Base-by-base conservation (phyloP, 2,888 invertebrate genomes). In the Ichneumoninae sp. region DNA sequence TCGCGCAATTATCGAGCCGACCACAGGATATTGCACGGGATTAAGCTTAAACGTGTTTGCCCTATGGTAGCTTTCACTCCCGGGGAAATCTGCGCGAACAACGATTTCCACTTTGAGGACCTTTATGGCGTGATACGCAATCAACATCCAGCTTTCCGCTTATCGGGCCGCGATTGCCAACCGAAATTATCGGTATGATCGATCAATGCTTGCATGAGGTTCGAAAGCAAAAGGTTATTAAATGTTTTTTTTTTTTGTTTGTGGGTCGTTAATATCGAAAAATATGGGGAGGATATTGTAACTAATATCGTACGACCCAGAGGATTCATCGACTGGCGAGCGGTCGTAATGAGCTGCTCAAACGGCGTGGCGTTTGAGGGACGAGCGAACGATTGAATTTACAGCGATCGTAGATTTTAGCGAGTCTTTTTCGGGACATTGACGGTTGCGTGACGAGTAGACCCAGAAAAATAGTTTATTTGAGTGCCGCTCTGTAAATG, bases 1-100 rank as follows among this genome's bases (percentile, higher is more conserved):
- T 63, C 33, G 63, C 63, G 63, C 63, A 63, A 63, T 63, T 63
- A 63, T 63, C 63, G 63, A 16, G 63, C 63, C 63, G 30, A 63
- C 63, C 63, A 30, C 60, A 60, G 22, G 60, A 60, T 60, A 60
- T 60, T 26, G 30, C 63, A 30, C 33, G 63, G 33, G 63, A 30
- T 63, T 63, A 33, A 63, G 63, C 63, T 63, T 33, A 63, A 30
- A 63, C 26, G 63, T 30, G 33, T 63, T 63, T 33, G 33, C 63
- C n/a, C 63, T 5, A 63, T 16, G 33, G 30, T 30, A 63, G 63
- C 26, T 33, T 63, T 30, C 26, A 63, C 63, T 63, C 63, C 44
- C 44, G 13, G 63, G 63, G 6, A 16, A 63, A 30, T 33, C 6
- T 8, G 63, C 5, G 30, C 33, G 30, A 57, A 63, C 63, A 63